These are phyloP conservation scores for Gallinago solitaria DNA, from an alignment of 2,797 vertebrate genomes.

Conservation along the genomic window DNA sequence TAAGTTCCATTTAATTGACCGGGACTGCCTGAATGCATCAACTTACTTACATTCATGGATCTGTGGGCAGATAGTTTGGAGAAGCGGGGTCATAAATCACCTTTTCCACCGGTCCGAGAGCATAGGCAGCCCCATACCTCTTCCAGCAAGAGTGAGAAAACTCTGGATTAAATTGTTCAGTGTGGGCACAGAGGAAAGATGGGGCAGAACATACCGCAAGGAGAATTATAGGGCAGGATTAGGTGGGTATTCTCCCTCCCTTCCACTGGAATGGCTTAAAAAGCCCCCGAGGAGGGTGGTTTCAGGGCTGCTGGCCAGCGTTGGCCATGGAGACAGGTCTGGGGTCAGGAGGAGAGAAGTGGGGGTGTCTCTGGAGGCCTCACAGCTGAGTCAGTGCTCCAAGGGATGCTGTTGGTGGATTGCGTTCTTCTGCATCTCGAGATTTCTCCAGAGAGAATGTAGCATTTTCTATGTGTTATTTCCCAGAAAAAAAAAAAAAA, in stretches of 20 bases:
- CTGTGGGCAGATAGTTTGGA: neutral
- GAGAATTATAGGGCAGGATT: neutral
- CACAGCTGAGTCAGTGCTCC: neutral
- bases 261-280: neutral
- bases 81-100: neutral
- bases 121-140: neutral
- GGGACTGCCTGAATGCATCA: neutral
- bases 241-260: neutral
- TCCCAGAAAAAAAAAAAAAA: neutral
- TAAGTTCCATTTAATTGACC: neutral
- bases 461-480: accelerated
- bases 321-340: neutral
- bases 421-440: accelerated
- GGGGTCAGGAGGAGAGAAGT: neutral
- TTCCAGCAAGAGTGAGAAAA: neutral
- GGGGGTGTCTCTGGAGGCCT: neutral
- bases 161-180: accelerated
- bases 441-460: neutral
- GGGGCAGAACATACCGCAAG: neutral
- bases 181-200: neutral
- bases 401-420: neutral
- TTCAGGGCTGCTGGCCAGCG: neutral
- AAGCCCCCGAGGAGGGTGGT: neutral
- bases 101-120: neutral
- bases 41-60: neutral